Evolutionary conservation across 2,888 invertebrate species (phyloP).

Genomic region (Drosophila austrosaltans): DNA sequence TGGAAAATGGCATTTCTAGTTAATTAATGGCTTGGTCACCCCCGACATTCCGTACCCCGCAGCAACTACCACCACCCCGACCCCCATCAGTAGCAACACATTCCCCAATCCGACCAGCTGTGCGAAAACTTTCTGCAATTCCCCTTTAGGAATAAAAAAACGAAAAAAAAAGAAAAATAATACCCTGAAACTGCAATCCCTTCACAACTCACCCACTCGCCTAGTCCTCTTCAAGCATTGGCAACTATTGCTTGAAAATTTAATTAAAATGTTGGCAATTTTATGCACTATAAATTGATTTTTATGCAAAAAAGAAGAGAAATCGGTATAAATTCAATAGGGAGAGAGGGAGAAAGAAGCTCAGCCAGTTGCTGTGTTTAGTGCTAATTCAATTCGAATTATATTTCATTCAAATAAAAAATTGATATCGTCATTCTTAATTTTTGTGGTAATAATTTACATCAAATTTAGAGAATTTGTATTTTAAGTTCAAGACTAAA

Average conservation of each 20-base stretch:
- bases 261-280: constrained; percentile 72
- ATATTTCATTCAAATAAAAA: constrained; percentile 45
- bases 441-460: no score
- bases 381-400: constrained; percentile 56
- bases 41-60: not conserved
- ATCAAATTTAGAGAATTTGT: not conserved
- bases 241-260: constrained; percentile 68
- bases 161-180: not conserved
- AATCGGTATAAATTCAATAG: not conserved
- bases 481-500: no score
- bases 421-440: not conserved
- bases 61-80: not conserved
- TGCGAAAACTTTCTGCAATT: constrained; percentile 51
- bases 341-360: not conserved
- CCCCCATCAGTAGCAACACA: no score
- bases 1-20: constrained; percentile 78
- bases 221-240: constrained; percentile 51
- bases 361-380: constrained; percentile 23
- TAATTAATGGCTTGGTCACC: constrained; percentile 68
- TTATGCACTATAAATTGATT: constrained; percentile 54
- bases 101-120: constrained; percentile 15
- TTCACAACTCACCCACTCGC: constrained; percentile 16
- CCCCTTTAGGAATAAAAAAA: not conserved
- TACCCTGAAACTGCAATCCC: constrained; percentile 42
- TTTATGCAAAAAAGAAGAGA: constrained; percentile 24